Evolutionary conservation across 1,140 invertebrate species (phyloP), one percentile per base, ranked within the genome.

Genomic region (Calosoma granatense): DNA sequence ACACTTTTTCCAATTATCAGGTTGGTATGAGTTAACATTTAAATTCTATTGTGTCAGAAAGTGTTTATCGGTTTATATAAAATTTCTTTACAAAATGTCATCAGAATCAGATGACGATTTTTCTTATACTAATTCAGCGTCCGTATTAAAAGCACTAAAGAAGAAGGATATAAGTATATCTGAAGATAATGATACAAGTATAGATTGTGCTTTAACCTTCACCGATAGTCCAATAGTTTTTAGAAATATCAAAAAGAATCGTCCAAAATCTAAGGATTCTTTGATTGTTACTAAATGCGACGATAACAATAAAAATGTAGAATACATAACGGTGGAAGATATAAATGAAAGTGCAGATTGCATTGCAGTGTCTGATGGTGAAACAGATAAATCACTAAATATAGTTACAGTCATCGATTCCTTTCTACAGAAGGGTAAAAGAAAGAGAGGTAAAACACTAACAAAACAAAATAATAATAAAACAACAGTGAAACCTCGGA

Each of bases 41-140:
- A n/a, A n/a, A n/a, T n/a, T n/a, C n/a, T n/a, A n/a, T n/a, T n/a
- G n/a, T n/a, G n/a, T n/a, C n/a, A n/a, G n/a, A n/a, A n/a, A n/a
- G n/a, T n/a, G n/a, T n/a, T n/a, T n/a, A n/a, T n/a, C n/a, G n/a
- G n/a, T n/a, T n/a, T n/a, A n/a, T n/a, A n/a, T n/a, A n/a, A n/a
- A n/a, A n/a, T n/a, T n/a, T n/a, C n/a, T 36, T 36, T 36, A 12
- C 9, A 47, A 12, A 11, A 47, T 47, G 41, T 47, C 41, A 17
- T 47, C 41, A 4, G 41, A 47, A 11, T 47, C 41, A 4, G 41
- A 47, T 17, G 41, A 47, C 3, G 41, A 47, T 11, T 47, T 47
- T 47, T 47, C 41, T 47, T 47, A 47, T 47, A 47, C 41, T 12
- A 47, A 47, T 47, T 47, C 41, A 47, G 41, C 17, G 15, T 47